These are phyloP conservation scores for Leucoraja erinaceus DNA, from an alignment of 2,113 vertebrate genomes.

Conservation along the genomic window DNA sequence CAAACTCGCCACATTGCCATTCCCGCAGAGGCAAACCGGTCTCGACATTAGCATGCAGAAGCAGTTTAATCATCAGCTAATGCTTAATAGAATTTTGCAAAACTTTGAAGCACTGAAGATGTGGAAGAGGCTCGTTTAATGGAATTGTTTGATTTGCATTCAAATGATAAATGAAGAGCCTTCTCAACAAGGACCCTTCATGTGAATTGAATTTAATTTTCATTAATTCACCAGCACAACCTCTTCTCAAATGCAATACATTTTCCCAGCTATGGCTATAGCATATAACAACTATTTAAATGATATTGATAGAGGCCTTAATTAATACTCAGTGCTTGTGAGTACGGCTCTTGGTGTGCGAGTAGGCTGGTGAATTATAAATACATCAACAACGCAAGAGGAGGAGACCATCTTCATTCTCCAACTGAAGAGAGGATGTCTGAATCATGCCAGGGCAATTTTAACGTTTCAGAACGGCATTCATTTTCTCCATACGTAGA, in stretches of 20 bases:
- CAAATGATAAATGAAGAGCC: background rate
- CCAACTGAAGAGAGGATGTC: background rate
- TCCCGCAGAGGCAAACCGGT: background rate
- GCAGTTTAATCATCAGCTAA: background rate
- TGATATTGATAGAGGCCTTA: background rate
- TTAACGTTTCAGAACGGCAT: background rate
- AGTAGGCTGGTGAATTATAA: background rate
- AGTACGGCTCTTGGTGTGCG: background rate
- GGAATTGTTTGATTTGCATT: conserved; percentile 29
- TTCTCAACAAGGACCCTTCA: conserved; percentile 18
- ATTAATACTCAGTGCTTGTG: background rate
- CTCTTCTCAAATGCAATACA: background rate
- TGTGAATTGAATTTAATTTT: conserved; percentile 30
- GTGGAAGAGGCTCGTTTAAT: conserved; percentile 3
- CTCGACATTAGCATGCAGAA: background rate
- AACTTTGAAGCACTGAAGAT: background rate
- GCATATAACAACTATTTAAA: background rate
- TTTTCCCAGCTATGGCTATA: conserved; percentile 1
- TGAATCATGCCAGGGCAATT: background rate
- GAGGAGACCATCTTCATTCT: background rate
- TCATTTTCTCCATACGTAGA: background rate
- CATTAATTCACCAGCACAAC: background rate
- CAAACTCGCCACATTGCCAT: background rate
- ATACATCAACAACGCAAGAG: background rate
- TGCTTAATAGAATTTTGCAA: conserved; percentile 21